phyloP scores from a whole-genome alignment of 2,113 vertebrate genomes.

The Laticauda laticaudata region DNA sequence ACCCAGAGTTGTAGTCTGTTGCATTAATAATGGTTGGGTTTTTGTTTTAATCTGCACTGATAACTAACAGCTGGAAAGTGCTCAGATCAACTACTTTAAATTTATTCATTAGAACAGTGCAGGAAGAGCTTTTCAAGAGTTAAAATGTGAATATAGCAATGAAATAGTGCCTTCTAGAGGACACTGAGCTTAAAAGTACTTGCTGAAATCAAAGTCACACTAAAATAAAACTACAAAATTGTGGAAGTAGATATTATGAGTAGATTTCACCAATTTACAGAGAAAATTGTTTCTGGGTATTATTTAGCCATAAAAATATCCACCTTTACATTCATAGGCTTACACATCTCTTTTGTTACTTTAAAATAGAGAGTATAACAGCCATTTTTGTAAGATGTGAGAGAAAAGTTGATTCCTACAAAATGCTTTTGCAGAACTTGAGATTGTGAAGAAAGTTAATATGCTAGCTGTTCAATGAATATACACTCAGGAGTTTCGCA shows the following conservation, averaged over 20 bases:
- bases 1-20: rapidly evolving
- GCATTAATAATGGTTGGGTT: rapidly evolving
- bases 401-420: neutral
- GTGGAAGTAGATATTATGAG: neutral
- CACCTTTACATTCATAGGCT: neutral
- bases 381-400: neutral
- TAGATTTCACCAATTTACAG: neutral
- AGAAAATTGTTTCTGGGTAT: neutral
- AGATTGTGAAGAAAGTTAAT: neutral
- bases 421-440: neutral
- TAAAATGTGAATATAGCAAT: neutral
- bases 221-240: neutral
- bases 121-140: rapidly evolving
- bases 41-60: rapidly evolving
- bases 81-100: rapidly evolving
- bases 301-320: neutral
- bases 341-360: neutral
- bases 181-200: neutral
- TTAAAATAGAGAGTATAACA: neutral
- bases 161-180: conserved; percentile 47
- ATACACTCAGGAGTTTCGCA: neutral
- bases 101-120: neutral
- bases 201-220: neutral
- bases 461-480: neutral
- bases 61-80: rapidly evolving